Evolutionary conservation across 2,888 invertebrate genomes (phyloP), one percentile per base, ranked within the genome.

Genomic region (Drosophila mulleri): DNA sequence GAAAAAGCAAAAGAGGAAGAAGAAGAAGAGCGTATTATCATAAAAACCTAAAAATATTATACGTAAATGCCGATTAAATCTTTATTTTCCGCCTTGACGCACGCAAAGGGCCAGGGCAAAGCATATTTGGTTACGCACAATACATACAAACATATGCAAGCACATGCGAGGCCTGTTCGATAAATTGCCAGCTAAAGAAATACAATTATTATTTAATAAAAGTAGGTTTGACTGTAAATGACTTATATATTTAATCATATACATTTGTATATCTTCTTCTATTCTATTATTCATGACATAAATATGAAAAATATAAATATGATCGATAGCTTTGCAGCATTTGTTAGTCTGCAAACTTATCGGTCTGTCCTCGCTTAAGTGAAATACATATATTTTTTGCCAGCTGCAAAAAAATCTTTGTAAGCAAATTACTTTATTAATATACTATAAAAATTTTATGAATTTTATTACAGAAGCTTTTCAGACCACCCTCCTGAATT

Each of bases 61-160:
- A 59, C 85, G 73, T 82, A 84, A 84, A 72, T 77, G 74, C 61
- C 83, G 85, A 88, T 85, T 86, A 88, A 88, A 85, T 88, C 85
- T 85, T 83, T 72, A 82, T 85, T 86, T 88, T 85, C 75, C 73
- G 82, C 82, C 78, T 75, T 72, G 66, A 61, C 82, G 82, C 83
- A 82, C 82, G 80, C 81, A 78, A 41, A 50, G 41, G 50, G 12
- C 57, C 41, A 18, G 41, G 18, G 18, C 29, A n/a, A 14, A 71
- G 60, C 57, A 78, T 75, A 78, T 78, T 78, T 52, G 52, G 78
- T 78, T 75, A 75, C 77, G 58, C 67, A 41, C 26, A 32, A 32
- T 20, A 29, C 20, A 18, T 18, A 2, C 16, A 16, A 16, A 16
- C 16, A 1, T 18, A 9, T 18, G 37, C 23, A 12, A 11, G 39